Conservation (phyloP, 2,888 invertebrate genomes). For the Sarcophaga rosellei region DNA sequence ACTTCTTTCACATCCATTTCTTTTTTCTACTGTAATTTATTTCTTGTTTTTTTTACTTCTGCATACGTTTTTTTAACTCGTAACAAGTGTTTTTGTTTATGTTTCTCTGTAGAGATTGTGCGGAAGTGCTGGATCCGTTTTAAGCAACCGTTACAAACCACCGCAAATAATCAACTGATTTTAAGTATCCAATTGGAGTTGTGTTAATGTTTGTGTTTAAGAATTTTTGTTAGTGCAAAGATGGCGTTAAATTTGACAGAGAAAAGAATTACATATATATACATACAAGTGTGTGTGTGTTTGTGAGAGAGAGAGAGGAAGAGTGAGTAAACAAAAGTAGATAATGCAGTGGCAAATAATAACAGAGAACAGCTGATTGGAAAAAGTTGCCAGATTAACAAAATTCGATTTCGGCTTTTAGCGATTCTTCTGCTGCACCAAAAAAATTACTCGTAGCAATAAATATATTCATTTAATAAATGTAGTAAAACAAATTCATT, state of each 20-base stretch:
- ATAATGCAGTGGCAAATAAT: conserved; percentile 2
- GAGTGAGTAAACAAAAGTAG: background rate
- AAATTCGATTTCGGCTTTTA: background rate
- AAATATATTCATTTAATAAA: no score
- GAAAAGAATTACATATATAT: background rate
- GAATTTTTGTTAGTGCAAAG: conserved; percentile 52
- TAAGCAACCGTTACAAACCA: conserved; percentile 44
- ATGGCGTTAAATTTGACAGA: conserved; percentile 49
- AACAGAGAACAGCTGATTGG: background rate
- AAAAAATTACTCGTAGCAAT: no score
- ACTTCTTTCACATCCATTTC: conserved; percentile 18
- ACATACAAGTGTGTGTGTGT: no score
- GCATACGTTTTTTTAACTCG: conserved; percentile 33
- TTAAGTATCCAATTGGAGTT: conserved; percentile 62
- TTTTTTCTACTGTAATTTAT: background rate
- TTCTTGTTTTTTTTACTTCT: conserved; percentile 39
- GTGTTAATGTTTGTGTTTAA: conserved; percentile 27
- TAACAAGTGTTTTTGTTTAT: conserved; percentile 66
- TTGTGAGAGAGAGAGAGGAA: background rate
- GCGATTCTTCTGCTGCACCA: background rate
- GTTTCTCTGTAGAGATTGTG: conserved; percentile 22
- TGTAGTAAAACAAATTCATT: no score
- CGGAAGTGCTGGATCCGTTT: conserved; percentile 1
- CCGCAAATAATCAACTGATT: conserved; percentile 61
- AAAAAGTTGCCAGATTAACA: background rate